Conservation (phyloP, 2,113 vertebrate species). For the Istiophorus platypterus region DNA sequence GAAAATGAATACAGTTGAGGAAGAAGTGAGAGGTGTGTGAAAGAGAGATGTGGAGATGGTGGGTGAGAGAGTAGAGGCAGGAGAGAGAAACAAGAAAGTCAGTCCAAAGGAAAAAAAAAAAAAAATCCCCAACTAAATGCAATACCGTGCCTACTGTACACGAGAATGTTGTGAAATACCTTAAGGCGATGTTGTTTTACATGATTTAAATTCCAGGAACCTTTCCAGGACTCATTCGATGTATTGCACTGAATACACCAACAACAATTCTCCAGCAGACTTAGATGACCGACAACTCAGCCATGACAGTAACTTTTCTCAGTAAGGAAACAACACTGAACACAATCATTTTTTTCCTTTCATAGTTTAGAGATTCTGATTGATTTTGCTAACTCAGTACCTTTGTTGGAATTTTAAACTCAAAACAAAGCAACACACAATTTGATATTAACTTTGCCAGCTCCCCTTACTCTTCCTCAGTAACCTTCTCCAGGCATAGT, state of each 20-base stretch:
- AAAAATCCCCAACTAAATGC: slow-evolving; percentile 15
- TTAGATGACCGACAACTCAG: slow-evolving; percentile 25
- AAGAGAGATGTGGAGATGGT: slow-evolving; percentile 69
- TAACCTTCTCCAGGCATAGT: slow-evolving; percentile 43
- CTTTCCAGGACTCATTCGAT: slow-evolving; percentile 33
- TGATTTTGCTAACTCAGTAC: slow-evolving; percentile 24
- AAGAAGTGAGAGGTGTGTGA: slow-evolving; percentile 74
- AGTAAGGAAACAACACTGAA: slow-evolving; percentile 9
- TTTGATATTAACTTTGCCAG: slow-evolving; percentile 33
- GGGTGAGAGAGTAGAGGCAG: slow-evolving; percentile 65
- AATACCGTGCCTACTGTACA: slow-evolving; percentile 60
- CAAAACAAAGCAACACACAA: slow-evolving; percentile 19
- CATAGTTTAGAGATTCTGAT: slow-evolving; percentile 15
- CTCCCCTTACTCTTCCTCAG: slow-evolving; percentile 10
- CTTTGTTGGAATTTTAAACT: slow-evolving; percentile 30
- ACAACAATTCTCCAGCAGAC: slow-evolving; percentile 31
- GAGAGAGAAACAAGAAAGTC: slow-evolving; percentile 67
- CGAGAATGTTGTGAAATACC: slow-evolving; percentile 62
- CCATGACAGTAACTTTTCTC: slow-evolving; percentile 48
- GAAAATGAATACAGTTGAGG: slow-evolving; percentile 67
- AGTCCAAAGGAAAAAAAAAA: slow-evolving; percentile 31
- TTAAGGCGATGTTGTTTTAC: slow-evolving; percentile 60
- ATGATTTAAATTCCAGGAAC: slow-evolving; percentile 59
- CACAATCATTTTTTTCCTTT: slow-evolving; percentile 30
- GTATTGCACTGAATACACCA: slow-evolving; percentile 26